These are phyloP conservation scores for Oophaga pumilio DNA, from an alignment of 2,113 vertebrate species.

Conservation along the genomic window DNA sequence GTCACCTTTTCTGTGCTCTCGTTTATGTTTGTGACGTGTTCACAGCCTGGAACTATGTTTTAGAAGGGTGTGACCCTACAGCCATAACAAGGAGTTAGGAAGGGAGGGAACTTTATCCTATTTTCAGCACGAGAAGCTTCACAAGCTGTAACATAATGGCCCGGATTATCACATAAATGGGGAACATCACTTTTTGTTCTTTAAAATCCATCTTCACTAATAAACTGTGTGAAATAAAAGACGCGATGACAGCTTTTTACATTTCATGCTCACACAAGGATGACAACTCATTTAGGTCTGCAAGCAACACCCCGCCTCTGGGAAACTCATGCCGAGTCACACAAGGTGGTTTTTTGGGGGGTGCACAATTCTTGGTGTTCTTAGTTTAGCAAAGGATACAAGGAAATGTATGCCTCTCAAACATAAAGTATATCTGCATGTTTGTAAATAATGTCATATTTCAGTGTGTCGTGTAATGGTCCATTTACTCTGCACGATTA, in stretches of 20 bases:
- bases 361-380: neutral
- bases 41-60: constrained; percentile 16
- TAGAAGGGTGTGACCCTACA: constrained; percentile 41
- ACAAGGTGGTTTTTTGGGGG: neutral
- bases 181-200: constrained; percentile 33
- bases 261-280: constrained; percentile 41
- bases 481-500: too few relatives aligned
- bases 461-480: too few relatives aligned
- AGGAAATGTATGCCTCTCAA: too few relatives aligned
- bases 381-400: neutral
- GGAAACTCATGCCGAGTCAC: neutral
- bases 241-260: constrained; percentile 28
- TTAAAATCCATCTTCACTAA: constrained; percentile 32
- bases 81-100: constrained; percentile 30
- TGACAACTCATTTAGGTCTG: constrained; percentile 1
- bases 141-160: constrained; percentile 32
- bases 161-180: constrained; percentile 33
- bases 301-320: constrained; percentile 15
- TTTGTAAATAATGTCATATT: too few relatives aligned
- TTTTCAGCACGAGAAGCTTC: constrained; percentile 7
- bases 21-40: neutral
- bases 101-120: constrained; percentile 41
- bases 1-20: neutral
- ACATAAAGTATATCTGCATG: too few relatives aligned
- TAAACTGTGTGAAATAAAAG: constrained; percentile 12